Base-by-base conservation (phyloP, 2,113 vertebrate species). In the Sturnus vulgaris region DNA sequence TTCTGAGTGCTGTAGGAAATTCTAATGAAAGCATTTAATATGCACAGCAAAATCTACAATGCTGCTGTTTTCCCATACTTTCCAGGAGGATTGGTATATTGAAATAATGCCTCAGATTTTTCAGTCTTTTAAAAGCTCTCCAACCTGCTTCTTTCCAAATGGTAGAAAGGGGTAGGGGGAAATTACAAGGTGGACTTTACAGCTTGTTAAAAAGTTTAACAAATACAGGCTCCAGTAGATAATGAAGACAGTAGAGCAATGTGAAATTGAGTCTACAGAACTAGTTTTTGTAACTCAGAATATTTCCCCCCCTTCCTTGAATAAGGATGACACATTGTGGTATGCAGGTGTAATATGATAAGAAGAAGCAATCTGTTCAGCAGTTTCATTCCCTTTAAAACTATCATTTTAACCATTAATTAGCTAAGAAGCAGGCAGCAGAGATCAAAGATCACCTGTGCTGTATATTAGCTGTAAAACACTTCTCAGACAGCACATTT, bases 291-390 rank as follows among this genome's bases (percentile, higher is more conserved):
- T 64, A 87, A 89, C n/a, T 76, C 66, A 46, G 61, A 72, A 46
- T 75, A 60, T 42, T 78, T 65, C 20, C 44, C 69, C 61, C 53
- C 44, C 37, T 72, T 50, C 27, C 52, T 88, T 93, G 28, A 94
- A 77, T 82, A 73, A 83, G 59, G 65, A 82, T 64, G 27, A 49
- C 53, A 92, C 11, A 82, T 63, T 68, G 35, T 77, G 55, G 33
- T 73, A 73, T 11, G 52, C 84, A 92, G 87, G 81, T 24, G 27
- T 86, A 82, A 93, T 15, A 39, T 7, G 82, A 12, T 50, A 87
- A 84, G 66, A 91, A 27, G 50, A 47, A 59, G 46, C 49, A 94
- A 96, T 87, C 73, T 93, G 69, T 82, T 93, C 70, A 84, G 53
- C 53, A 85, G 39, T 69, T 52, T 78, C 37, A 61, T 50, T 55